Evolutionary conservation across 2,113 vertebrate genomes (phyloP).

Genomic region (Jaculus jaculus): DNA sequence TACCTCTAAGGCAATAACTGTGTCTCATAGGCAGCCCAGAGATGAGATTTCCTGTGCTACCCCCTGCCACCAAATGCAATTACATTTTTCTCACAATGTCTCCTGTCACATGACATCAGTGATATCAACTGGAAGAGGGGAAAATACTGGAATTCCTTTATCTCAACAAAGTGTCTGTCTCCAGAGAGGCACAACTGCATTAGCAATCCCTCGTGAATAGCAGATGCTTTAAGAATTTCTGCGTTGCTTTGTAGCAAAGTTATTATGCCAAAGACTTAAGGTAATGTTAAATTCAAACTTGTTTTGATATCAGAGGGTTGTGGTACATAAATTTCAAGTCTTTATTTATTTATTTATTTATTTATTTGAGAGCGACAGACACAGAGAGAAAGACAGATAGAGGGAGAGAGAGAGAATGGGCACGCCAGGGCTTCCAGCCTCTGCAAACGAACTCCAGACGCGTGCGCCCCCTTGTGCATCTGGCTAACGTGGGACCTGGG

Average conservation of each 20-base stretch:
- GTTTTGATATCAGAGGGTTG: background rate
- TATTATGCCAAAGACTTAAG: background rate
- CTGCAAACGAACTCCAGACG: no score
- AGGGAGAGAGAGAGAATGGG: no score
- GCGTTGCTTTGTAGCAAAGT: background rate
- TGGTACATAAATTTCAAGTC: background rate
- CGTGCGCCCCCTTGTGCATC: no score
- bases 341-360: no score
- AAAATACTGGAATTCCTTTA: background rate
- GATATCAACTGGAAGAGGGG: fast-evolving
- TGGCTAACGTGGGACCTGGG: no score
- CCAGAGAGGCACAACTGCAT: background rate
- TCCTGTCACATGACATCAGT: background rate
- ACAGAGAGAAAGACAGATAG: no score
- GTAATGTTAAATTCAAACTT: background rate
- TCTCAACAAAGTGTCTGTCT: background rate
- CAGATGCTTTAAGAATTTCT: background rate
- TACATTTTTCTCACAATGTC: background rate
- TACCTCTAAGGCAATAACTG: background rate
- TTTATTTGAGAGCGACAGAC: no score
- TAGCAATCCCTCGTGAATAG: background rate
- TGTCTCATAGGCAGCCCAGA: background rate
- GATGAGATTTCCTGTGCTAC: background rate
- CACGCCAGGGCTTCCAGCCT: no score
- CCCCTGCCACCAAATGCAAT: no score